Evolutionary conservation across 2,113 vertebrate genomes (phyloP).

Genomic region (Camelus dromedarius): DNA sequence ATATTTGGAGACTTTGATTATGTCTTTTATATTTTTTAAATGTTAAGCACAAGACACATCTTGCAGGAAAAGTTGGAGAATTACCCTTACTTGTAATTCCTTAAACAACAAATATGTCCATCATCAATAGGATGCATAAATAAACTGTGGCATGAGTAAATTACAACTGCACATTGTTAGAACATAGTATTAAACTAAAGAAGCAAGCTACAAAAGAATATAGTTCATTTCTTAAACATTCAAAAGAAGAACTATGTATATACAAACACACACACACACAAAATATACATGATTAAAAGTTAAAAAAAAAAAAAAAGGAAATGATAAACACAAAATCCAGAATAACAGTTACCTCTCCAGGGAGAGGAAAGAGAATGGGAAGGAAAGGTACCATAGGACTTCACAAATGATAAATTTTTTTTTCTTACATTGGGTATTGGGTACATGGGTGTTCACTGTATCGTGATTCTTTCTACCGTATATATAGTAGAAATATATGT

Average conservation of each 20-base stretch:
- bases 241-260: not conserved
- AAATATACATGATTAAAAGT: not conserved
- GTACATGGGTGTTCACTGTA: not conserved
- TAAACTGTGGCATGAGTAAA: not conserved
- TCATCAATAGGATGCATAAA: not conserved
- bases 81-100: not conserved
- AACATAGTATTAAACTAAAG: not conserved
- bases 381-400: not conserved
- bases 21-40: not conserved
- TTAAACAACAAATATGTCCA: not conserved
- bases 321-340: constrained; percentile 47
- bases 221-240: not conserved
- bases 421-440: not conserved
- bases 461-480: not conserved
- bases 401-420: not conserved
- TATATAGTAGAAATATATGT: not conserved
- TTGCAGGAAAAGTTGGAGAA: not conserved
- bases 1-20: constrained; percentile 20
- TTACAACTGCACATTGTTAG: not conserved
- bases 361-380: not conserved
- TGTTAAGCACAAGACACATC: not conserved
- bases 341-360: not conserved
- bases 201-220: not conserved
- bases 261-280: not conserved
- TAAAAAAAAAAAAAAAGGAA: not conserved